These are phyloP conservation scores for Mormyrus hasselquistii DNA, from an alignment of 2,797 vertebrate genomes.

Conservation along the genomic window DNA sequence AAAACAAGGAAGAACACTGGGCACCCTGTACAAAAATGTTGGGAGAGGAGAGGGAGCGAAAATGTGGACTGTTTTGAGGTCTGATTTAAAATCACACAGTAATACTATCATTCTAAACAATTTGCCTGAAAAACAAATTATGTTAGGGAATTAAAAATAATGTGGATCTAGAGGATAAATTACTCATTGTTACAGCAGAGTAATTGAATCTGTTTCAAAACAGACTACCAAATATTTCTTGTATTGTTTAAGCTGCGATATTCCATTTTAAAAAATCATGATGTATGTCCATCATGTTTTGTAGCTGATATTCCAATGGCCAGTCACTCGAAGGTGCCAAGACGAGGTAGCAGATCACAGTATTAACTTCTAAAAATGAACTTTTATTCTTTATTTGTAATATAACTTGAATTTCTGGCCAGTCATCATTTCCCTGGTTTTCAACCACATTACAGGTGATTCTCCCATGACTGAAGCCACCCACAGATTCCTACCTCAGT, in stretches of 20 bases:
- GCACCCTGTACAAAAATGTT: background rate
- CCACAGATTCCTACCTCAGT: slow-evolving; percentile 57
- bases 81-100: background rate
- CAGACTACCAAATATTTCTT: background rate
- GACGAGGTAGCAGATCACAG: background rate
- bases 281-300: background rate
- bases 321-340: background rate
- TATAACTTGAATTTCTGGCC: background rate
- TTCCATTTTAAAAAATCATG: background rate
- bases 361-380: background rate
- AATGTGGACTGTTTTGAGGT: background rate
- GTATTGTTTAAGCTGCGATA: background rate
- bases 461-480: background rate
- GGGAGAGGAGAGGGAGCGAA: background rate
- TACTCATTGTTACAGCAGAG: background rate
- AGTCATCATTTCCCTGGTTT: background rate
- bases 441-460: background rate
- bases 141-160: background rate
- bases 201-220: background rate
- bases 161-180: background rate
- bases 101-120: background rate
- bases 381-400: background rate
- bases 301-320: background rate
- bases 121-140: background rate
- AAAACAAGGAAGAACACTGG: background rate